Evolutionary conservation across 2,113 vertebrate species (phyloP).

Genomic region (Toxotes jaculatrix): DNA sequence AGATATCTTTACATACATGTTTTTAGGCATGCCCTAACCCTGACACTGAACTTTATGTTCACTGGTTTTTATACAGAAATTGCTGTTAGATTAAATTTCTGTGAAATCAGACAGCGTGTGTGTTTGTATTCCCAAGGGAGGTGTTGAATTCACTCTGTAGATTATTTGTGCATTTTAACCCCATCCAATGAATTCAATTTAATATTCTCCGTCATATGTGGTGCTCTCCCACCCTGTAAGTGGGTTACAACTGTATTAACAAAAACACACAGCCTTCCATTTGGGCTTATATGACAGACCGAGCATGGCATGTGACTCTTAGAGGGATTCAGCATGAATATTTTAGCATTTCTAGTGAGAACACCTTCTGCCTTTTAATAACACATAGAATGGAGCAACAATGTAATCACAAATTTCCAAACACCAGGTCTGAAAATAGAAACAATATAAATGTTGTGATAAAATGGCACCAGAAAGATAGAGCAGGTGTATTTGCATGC

Average conservation of each 20-base stretch:
- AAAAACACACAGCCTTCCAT: slow-evolving; percentile 24
- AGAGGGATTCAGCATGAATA: slow-evolving; percentile 57
- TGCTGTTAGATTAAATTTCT: not conserved
- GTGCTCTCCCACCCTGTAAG: slow-evolving; percentile 33
- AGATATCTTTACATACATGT: not conserved
- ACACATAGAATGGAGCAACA: slow-evolving; percentile 30
- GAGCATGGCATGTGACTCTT: slow-evolving; percentile 54
- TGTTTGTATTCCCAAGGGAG: slow-evolving; percentile 28
- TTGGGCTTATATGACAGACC: slow-evolving; percentile 50
- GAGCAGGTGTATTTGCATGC: slow-evolving; percentile 67
- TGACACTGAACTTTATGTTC: not conserved
- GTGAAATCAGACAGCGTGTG: slow-evolving; percentile 4
- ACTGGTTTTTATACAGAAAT: not conserved
- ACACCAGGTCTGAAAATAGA: slow-evolving; percentile 31
- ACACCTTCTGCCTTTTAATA: slow-evolving; percentile 66
- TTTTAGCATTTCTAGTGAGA: slow-evolving; percentile 64
- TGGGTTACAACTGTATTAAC: slow-evolving; percentile 46
- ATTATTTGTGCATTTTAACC: slow-evolving; percentile 41
- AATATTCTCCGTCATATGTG: slow-evolving; percentile 32
- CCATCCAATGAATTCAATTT: slow-evolving; percentile 31
- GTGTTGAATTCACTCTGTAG: slow-evolving; percentile 29
- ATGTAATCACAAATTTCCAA: slow-evolving; percentile 50
- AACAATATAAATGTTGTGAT: slow-evolving; percentile 34
- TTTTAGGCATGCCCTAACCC: not conserved
- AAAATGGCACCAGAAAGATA: slow-evolving; percentile 31